Percentiles rank a stretch among this genome's conserved stretches.
These are phyloP conservation scores for Aphyosemion australe DNA, from an alignment of 2,113 vertebrate genomes.

Conservation along the genomic window DNA sequence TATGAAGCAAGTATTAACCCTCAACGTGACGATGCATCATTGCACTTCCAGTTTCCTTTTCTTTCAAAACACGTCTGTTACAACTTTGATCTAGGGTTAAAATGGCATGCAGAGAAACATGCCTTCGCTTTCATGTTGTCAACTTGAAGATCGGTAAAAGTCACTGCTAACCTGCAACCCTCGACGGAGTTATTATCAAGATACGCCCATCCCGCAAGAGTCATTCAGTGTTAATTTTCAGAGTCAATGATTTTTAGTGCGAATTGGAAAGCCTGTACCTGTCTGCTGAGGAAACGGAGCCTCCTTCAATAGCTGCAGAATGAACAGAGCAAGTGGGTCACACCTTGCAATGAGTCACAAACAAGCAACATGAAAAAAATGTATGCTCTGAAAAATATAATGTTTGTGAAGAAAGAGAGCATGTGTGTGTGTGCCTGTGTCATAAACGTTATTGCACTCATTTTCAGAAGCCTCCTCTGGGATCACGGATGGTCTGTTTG, in stretches of 20 bases:
- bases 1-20: slow-evolving; percentile 27
- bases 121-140: not conserved
- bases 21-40: slow-evolving; percentile 17
- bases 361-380: slow-evolving; percentile 56
- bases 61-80: no score
- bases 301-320: slow-evolving; percentile 61
- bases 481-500: slow-evolving; percentile 49
- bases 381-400: slow-evolving; percentile 58
- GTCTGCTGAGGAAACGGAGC: slow-evolving; percentile 32
- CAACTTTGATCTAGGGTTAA: slow-evolving; percentile 2
- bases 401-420: slow-evolving; percentile 33
- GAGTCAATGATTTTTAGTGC: slow-evolving; percentile 22
- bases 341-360: slow-evolving; percentile 56
- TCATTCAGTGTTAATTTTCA: slow-evolving; percentile 10
- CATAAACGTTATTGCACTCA: slow-evolving; percentile 45
- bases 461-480: slow-evolving; percentile 50
- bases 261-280: slow-evolving; percentile 51
- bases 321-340: slow-evolving; percentile 72
- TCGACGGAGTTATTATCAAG: slow-evolving; percentile 14
- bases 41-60: slow-evolving; percentile 1
- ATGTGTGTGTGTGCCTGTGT: no score
- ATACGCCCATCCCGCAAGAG: not conserved
- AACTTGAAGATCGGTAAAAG: not conserved
- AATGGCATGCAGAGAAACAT: not conserved
- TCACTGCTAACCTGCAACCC: slow-evolving; percentile 9